These are phyloP conservation scores for Toxotes lorentzi DNA, from an alignment of 2,797 vertebrate genomes.

Conservation along the genomic window DNA sequence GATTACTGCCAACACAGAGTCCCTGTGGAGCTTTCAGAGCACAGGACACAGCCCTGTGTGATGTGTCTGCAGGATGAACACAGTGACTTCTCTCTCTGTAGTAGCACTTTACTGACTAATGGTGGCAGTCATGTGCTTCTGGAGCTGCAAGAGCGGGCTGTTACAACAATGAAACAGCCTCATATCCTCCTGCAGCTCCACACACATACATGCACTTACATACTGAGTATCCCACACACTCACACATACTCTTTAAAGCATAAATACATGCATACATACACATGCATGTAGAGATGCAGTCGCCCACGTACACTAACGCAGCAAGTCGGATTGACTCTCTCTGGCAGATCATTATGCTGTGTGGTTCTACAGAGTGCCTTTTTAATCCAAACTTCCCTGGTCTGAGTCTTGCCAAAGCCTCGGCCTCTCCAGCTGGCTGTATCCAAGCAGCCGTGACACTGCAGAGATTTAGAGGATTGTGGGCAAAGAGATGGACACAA, in stretches of 20 bases:
- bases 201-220: slow-evolving; percentile 11
- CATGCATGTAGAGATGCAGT: slow-evolving; percentile 1
- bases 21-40: slow-evolving; percentile 9
- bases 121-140: slow-evolving; percentile 80
- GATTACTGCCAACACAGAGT: not conserved
- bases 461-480: slow-evolving; percentile 72
- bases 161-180: slow-evolving; percentile 8
- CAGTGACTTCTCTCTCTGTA: slow-evolving; percentile 23
- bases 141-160: not conserved
- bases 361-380: slow-evolving; percentile 24
- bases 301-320: slow-evolving; percentile 11
- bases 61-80: not conserved
- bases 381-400: slow-evolving; percentile 47
- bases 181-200: slow-evolving; percentile 16
- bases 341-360: not conserved
- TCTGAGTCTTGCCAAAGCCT: slow-evolving; percentile 33
- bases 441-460: slow-evolving; percentile 69
- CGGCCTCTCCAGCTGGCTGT: slow-evolving; percentile 55
- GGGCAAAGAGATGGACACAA: slow-evolving; percentile 74
- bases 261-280: slow-evolving; percentile 6
- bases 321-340: not conserved
- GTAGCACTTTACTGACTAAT: slow-evolving; percentile 66
- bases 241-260: not conserved
- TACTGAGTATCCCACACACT: slow-evolving; percentile 6
- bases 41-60: slow-evolving; percentile 4